Conservation (phyloP, 2,113 vertebrate species). For the Motacilla tschutschensis region DNA sequence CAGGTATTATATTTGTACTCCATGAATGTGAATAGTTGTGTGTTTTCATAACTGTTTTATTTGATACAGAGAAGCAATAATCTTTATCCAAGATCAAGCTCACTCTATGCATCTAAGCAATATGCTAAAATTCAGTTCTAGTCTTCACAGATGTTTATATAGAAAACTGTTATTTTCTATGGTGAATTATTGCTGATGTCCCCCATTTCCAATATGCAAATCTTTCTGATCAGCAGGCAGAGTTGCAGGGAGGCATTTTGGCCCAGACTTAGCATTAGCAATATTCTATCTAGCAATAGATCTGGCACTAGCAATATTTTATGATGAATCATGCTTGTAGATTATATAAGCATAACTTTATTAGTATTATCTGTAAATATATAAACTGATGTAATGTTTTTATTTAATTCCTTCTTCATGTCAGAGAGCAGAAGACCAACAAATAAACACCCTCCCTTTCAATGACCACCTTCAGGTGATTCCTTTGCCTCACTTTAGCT, state of each 20-base stretch:
- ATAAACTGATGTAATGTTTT: neutral
- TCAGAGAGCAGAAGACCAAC: neutral
- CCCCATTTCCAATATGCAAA: neutral
- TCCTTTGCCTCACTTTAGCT: neutral
- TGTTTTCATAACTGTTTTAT: neutral
- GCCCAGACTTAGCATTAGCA: neutral
- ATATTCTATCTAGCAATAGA: neutral
- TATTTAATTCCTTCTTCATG: neutral
- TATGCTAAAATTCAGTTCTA: neutral
- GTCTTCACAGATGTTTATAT: neutral
- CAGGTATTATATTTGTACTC: neutral
- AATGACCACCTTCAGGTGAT: neutral
- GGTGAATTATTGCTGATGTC: neutral
- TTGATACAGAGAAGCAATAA: neutral
- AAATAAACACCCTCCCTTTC: neutral
- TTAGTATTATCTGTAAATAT: neutral
- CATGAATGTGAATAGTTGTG: neutral
- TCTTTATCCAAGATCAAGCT: neutral
- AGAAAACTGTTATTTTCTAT: neutral
- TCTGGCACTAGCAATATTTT: neutral
- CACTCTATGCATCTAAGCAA: neutral
- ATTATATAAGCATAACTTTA: neutral
- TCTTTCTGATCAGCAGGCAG: neutral
- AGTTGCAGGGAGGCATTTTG: neutral
- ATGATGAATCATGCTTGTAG: neutral